A percentile compares a stretch with the other conserved stretches of the same genome.
These are phyloP conservation scores for Tolmerus cingulatus DNA, from an alignment of 2,888 invertebrate genomes.

Conservation along the genomic window DNA sequence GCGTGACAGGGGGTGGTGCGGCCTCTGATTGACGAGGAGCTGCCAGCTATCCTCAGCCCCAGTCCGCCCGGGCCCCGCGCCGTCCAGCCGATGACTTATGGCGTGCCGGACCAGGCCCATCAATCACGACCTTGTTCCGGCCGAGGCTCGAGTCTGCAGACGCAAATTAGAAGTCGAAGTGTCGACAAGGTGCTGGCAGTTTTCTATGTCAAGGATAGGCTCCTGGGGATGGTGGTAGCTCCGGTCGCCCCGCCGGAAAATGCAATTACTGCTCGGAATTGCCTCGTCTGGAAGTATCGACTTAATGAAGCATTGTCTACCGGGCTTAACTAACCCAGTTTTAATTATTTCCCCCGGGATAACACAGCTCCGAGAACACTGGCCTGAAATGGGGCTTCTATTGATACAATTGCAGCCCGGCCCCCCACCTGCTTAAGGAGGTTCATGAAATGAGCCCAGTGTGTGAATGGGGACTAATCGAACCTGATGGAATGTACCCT, in stretches of 20 bases:
- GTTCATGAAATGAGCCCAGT: background rate
- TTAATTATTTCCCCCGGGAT: constrained; percentile 11
- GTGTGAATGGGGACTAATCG: background rate
- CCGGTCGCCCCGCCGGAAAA: background rate
- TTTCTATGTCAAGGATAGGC: constrained; percentile 5
- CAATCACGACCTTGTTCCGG: constrained; percentile 28
- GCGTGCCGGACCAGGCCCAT: background rate
- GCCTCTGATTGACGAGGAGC: constrained; percentile 1
- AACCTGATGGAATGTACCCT: background rate
- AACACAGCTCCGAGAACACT: background rate
- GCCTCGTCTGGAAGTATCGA: background rate
- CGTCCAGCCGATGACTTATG: constrained; percentile 8
- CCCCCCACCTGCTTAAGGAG: background rate
- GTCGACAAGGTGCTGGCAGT: background rate
- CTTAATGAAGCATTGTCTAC: constrained; percentile 12
- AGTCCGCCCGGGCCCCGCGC: background rate
- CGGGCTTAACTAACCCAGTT: constrained; percentile 10
- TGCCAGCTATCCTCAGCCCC: background rate
- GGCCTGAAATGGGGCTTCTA: background rate
- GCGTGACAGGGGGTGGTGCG: background rate
- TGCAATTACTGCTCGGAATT: constrained; percentile 20
- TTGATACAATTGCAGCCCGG: background rate
- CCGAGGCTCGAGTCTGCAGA: background rate
- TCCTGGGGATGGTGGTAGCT: background rate
- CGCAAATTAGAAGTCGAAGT: constrained; percentile 24